Evolutionary conservation across 2,113 vertebrate genomes (phyloP).

Genomic region (Oryzias javanicus): DNA sequence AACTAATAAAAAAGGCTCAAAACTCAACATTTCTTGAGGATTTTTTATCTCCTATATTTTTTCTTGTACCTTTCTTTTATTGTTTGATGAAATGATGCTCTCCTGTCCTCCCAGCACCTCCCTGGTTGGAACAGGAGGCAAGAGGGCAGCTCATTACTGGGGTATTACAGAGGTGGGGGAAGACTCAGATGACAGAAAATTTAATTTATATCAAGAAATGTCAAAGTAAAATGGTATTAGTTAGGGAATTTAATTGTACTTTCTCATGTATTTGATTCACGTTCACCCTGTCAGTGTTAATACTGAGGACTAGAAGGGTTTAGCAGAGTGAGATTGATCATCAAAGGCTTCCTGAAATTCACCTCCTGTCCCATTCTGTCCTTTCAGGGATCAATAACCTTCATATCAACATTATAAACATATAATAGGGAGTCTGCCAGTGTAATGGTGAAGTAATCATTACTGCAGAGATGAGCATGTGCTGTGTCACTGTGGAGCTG

Average conservation of each 20-base stretch:
- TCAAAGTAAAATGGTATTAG: constrained; percentile 42
- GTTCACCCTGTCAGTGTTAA: constrained; percentile 32
- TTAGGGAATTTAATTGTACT: constrained; percentile 38
- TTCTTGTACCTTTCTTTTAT: neutral
- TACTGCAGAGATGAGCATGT: constrained; percentile 28
- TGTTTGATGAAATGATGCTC: neutral
- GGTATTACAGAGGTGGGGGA: constrained; percentile 37
- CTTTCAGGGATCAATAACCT: constrained; percentile 37
- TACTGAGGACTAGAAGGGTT: constrained; percentile 32
- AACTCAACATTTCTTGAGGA: no score
- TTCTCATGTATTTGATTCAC: constrained; percentile 34
- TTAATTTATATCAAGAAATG: constrained; percentile 56
- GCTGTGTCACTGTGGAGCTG: constrained; percentile 39
- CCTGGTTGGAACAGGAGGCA: constrained; percentile 44
- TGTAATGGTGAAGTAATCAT: constrained; percentile 34
- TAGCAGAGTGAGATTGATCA: constrained; percentile 30
- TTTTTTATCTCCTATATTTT: no score
- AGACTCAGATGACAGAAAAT: constrained; percentile 49
- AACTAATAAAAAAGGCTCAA: constrained; percentile 1
- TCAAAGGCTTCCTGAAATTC: constrained; percentile 31
- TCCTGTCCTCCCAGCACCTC: constrained; percentile 24
- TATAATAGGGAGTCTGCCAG: constrained; percentile 51
- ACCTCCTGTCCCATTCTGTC: constrained; percentile 13
- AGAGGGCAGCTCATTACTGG: constrained; percentile 49
- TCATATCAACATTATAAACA: constrained; percentile 55